Evolutionary conservation across 53 echinoderm and acorn worm species (phyloP).

Genomic region (Crossaster papposus): DNA sequence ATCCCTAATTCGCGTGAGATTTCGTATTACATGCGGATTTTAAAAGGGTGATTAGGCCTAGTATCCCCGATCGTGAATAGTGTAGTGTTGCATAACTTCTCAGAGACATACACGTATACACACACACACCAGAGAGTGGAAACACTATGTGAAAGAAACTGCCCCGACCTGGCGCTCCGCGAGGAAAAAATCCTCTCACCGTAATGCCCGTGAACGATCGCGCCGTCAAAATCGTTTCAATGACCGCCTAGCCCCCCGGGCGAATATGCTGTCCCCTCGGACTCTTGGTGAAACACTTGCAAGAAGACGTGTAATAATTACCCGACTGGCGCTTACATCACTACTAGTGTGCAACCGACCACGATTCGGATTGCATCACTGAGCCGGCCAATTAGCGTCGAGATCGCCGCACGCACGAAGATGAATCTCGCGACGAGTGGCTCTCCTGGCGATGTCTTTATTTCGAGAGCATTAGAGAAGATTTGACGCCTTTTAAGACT

Average conservation of each 20-base stretch:
- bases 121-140: too few species aligned
- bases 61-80: conserved; percentile 27
- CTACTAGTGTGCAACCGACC: conserved; percentile 39
- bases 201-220: conserved; percentile 60
- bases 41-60: conserved; percentile 32
- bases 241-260: conserved; percentile 45
- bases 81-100: conserved; percentile 56
- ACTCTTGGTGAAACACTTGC: conserved; percentile 31
- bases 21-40: conserved; percentile 7
- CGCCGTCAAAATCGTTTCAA: conserved; percentile 58
- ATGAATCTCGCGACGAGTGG: neutral
- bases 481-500: neutral
- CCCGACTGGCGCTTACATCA: neutral
- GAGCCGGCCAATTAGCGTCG: conserved; percentile 39
- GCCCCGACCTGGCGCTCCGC: conserved; percentile 31
- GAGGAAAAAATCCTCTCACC: conserved; percentile 52
- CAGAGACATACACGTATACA: neutral
- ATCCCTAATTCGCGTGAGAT: conserved; percentile 43
- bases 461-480: neutral
- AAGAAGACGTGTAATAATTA: conserved; percentile 34
- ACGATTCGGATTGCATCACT: conserved; percentile 29
- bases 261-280: conserved; percentile 27
- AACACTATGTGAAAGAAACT: neutral
- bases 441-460: neutral
- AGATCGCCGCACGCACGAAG: neutral